Percentiles rank a stretch among this genome's conserved stretches.
These are phyloP conservation scores for Conops quadrifasciatus DNA, from an alignment of 2,888 invertebrate species.

Conservation along the genomic window DNA sequence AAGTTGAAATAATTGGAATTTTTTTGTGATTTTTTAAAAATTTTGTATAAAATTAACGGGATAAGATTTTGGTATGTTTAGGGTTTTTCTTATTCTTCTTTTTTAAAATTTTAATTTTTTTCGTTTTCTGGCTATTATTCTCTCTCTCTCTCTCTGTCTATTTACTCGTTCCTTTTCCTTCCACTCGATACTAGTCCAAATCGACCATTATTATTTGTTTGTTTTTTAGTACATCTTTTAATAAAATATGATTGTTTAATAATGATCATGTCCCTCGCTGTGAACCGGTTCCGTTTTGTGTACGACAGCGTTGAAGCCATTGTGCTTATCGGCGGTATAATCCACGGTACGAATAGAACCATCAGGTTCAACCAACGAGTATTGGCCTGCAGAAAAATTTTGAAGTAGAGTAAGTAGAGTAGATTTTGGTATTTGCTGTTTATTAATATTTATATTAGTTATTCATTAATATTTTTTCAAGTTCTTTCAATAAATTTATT, in stretches of 20 bases:
- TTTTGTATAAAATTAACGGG: not conserved
- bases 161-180: too few species aligned
- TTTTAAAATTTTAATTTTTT: too few species aligned
- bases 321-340: constrained; percentile 65
- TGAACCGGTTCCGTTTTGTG: constrained; percentile 65
- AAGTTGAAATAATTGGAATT: constrained; percentile 26
- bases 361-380: constrained; percentile 76
- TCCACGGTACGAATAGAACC: constrained; percentile 75
- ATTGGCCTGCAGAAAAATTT: constrained; percentile 65
- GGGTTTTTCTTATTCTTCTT: too few species aligned
- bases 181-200: too few species aligned
- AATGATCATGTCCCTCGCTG: constrained; percentile 56
- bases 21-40: not conserved
- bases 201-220: not conserved
- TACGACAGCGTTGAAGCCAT: constrained; percentile 65
- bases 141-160: too few species aligned
- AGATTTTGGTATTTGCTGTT: too few species aligned
- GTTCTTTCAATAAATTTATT: too few species aligned
- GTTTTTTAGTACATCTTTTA: constrained; percentile 41
- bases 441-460: too few species aligned
- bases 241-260: constrained; percentile 41
- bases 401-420: not conserved
- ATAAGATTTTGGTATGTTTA: not conserved
- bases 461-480: too few species aligned
- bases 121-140: too few species aligned